phyloP scores from a whole-genome alignment of 2,113 vertebrate genomes.

The Toxostoma redivivum region DNA sequence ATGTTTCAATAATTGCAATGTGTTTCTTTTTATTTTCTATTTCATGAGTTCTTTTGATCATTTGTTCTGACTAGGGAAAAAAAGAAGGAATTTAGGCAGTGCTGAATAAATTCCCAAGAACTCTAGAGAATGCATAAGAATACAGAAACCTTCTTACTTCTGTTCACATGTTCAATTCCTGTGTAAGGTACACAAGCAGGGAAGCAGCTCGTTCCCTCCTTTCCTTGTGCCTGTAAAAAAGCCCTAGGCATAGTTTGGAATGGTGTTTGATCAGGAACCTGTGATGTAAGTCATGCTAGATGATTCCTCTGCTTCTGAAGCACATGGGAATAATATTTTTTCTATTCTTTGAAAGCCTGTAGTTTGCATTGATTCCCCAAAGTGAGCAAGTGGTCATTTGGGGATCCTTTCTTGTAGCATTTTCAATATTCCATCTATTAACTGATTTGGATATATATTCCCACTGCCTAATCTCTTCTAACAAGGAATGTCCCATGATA shows the following conservation, averaged over 20 bases:
- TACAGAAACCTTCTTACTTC: not conserved
- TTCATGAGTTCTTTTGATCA: not conserved
- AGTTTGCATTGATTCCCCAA: not conserved
- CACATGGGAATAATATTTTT: not conserved
- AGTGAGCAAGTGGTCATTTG: not conserved
- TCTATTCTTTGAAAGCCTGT: not conserved
- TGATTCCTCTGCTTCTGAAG: not conserved
- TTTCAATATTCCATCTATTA: not conserved
- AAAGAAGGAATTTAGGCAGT: not conserved
- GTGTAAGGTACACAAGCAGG: not conserved
- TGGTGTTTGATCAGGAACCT: not conserved
- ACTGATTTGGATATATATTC: not conserved
- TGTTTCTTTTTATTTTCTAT: not conserved
- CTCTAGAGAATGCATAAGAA: not conserved
- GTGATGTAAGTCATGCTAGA: not conserved
- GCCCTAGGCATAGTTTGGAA: not conserved
- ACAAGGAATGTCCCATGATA: not conserved
- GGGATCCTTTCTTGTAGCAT: not conserved
- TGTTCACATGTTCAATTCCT: not conserved
- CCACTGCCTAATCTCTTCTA: not conserved
- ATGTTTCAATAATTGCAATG: not conserved
- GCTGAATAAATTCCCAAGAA: not conserved
- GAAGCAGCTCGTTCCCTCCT: not conserved
- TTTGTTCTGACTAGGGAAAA: not conserved
- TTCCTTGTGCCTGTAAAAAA: not conserved